A percentile compares a stretch with the other conserved stretches of the same genome.
Conservation (phyloP, 2,113 vertebrate genomes). For the Myiagra hebetior region DNA sequence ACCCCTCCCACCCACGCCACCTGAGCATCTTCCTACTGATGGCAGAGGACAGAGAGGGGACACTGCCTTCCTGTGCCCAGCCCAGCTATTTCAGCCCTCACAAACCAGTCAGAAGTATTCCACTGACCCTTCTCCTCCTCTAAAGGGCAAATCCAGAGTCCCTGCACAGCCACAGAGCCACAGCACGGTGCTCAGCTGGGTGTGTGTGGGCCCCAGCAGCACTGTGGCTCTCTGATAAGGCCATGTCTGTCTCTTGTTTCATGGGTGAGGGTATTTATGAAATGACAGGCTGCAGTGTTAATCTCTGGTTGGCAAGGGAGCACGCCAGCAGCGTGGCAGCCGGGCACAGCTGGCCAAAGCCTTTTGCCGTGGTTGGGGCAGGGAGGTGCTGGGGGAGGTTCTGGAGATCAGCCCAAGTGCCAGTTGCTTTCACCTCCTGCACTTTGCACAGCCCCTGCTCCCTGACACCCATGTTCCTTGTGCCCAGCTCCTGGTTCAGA, state of each 20-base stretch:
- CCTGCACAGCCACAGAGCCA: rapidly evolving
- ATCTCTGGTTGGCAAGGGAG: background rate
- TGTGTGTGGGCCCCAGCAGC: background rate
- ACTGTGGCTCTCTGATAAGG: background rate
- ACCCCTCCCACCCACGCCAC: background rate
- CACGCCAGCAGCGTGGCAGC: background rate
- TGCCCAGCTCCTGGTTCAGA: rapidly evolving
- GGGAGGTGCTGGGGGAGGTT: background rate
- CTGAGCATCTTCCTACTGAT: background rate
- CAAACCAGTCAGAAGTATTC: background rate
- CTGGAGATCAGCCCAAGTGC: background rate
- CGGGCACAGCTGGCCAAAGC: background rate
- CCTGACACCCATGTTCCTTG: rapidly evolving
- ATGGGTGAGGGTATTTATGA: background rate
- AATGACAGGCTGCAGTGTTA: background rate
- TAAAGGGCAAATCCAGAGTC: background rate
- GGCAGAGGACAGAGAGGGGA: background rate
- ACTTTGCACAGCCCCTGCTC: background rate
- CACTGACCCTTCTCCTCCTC: background rate
- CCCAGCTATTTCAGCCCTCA: background rate
- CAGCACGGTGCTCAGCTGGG: background rate
- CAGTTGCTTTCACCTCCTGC: background rate
- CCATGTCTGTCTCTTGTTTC: background rate
- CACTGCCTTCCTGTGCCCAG: background rate
- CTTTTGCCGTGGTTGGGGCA: background rate